Base-by-base conservation (phyloP, 2,888 invertebrate genomes). In the Melanotus villosus region DNA sequence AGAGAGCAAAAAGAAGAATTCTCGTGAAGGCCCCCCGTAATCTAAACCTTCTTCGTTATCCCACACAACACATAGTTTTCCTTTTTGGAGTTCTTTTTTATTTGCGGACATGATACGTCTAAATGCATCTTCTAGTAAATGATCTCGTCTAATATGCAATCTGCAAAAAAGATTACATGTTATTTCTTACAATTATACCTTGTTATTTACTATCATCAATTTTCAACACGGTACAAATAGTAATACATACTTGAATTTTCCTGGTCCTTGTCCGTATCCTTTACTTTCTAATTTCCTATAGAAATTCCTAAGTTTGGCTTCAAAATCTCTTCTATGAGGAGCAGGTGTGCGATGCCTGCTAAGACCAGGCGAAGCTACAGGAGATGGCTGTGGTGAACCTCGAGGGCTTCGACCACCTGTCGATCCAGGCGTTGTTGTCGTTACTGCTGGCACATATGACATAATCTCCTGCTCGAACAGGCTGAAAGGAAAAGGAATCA, bases 391-490 rank as follows among this genome's bases (percentile, higher is more conserved):
- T 47, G 90, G 90, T 65, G 90, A 91, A 57, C 86, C 87, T 67
- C 88, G 77, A 50, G 88, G 90, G 77, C 87, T 89, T 76, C 87
- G 80, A 21, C 83, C 84, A 77, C 84, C 83, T 50, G 83, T 84
- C 2, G 84, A 83, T 26, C 59, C 52, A 3, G 72, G 65, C 65
- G 74, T 78, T 60, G 75, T 72, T 4, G 72, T 64, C 75, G 87
- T 87, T 75, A 88, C 88, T 3, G 90, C 89, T 73, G 96, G 97
- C 81, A 97, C 94, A 87, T 97, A 97, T 78, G 96, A 96, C 97
- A 98, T 97, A 82, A 98, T 97, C 89, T 98, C 97, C 89, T 98
- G 95, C 86, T 98, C 98, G 88, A 98, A 97, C 80, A 97, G 91
- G 89, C 98, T 98, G 89, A 50, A 88, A 87, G 73, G 76, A 80